Evolutionary conservation across 1,140 invertebrate species (phyloP).

Genomic region (Penaeus indicus): DNA sequence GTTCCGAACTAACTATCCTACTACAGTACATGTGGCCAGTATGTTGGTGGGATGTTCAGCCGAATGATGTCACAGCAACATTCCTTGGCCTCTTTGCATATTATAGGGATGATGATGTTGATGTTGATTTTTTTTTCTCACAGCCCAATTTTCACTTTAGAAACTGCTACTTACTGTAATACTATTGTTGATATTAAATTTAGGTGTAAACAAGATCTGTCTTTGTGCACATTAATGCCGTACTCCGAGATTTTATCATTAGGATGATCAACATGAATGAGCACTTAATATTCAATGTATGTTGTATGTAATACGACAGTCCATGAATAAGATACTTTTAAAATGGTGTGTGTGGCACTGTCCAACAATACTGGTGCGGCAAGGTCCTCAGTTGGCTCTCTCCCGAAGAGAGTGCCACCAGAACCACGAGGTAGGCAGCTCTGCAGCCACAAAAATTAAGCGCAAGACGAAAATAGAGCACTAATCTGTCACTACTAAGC

Average conservation of each 20-base stretch:
- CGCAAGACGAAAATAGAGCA: constrained; percentile 17
- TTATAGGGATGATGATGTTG: too few species aligned
- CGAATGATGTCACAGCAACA: neutral
- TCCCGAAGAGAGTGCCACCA: constrained; percentile 46
- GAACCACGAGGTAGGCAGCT: constrained; percentile 54
- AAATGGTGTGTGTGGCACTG: constrained; percentile 25
- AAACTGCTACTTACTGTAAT: too few species aligned
- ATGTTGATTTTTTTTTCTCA: too few species aligned
- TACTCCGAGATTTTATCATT: too few species aligned
- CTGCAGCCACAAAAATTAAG: constrained; percentile 35
- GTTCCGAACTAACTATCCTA: neutral
- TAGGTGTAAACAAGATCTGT: too few species aligned
- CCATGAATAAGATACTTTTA: constrained; percentile 7
- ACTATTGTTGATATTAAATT: too few species aligned
- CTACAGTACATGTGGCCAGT: constrained; percentile 10
- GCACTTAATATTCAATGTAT: too few species aligned
- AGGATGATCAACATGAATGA: too few species aligned
- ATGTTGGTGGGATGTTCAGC: neutral
- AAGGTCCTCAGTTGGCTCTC: constrained; percentile 40
- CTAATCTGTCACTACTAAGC: constrained; percentile 50
- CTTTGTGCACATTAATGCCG: too few species aligned
- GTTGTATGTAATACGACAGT: neutral
- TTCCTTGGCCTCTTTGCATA: too few species aligned
- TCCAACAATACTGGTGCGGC: constrained; percentile 20
- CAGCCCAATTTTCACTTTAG: too few species aligned